Percentiles rank a stretch among this genome's conserved stretches.
phyloP scores from a whole-genome alignment of 2,113 vertebrate species.

The Pterocles burchelli region DNA sequence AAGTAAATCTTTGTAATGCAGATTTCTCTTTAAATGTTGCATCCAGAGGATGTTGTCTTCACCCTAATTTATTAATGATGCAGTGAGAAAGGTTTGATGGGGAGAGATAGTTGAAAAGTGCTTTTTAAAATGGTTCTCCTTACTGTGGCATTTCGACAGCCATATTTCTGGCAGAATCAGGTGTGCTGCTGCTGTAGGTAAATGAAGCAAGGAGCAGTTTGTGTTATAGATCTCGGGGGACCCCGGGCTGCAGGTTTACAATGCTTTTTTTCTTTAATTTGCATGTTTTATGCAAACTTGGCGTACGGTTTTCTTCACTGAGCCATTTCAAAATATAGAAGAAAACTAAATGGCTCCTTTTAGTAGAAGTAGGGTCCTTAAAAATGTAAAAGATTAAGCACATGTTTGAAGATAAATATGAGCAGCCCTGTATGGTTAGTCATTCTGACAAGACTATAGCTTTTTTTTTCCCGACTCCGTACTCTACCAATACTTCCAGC shows the following conservation, averaged over 20 bases:
- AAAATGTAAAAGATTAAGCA: constrained; percentile 25
- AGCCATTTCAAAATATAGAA: not conserved
- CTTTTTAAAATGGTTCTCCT: not conserved
- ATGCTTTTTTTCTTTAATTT: not conserved
- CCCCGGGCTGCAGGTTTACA: not conserved
- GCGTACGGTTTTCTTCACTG: not conserved
- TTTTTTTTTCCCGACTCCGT: not conserved
- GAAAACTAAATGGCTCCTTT: not conserved
- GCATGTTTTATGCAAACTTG: not conserved
- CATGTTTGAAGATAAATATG: not conserved
- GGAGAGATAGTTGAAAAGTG: not conserved
- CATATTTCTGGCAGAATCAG: not conserved
- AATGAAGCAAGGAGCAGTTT: not conserved
- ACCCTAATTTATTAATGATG: not conserved
- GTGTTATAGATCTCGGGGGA: not conserved
- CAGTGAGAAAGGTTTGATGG: not conserved
- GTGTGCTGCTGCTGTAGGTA: not conserved
- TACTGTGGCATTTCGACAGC: not conserved
- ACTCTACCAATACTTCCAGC: not conserved
- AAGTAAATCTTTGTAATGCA: not conserved
- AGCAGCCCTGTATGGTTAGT: not conserved
- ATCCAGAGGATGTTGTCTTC: not conserved
- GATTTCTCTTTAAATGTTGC: not conserved
- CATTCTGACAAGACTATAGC: constrained; percentile 32
- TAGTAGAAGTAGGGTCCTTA: not conserved